Evolutionary conservation across 2,113 vertebrate genomes (phyloP), one percentile per base, ranked within the genome.

Genomic region (Myrmecophaga tridactyla): DNA sequence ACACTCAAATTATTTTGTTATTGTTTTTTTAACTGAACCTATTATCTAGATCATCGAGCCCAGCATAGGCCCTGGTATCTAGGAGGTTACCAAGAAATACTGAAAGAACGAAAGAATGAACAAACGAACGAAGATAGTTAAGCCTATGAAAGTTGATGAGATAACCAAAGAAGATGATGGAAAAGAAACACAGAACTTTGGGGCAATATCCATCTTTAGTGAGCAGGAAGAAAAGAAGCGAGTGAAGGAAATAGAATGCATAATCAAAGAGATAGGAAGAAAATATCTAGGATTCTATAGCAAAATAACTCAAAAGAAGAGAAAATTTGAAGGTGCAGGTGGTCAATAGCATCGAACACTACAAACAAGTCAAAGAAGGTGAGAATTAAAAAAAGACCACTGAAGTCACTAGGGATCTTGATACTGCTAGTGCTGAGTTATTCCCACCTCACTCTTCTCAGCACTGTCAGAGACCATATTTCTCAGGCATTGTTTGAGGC

Each of bases 121-220:
- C 9, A 4, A 63, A 95, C 75, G 10, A 85, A 94, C 31, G 41
- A 89, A 90, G 91, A 77, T 72, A 97, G 56, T 73, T 80, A 82
- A 94, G 87, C 85, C 96, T 90, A 72, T 92, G 89, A 93, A 63
- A 89, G 92, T n/a, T 93, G 76, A 97, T 96, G 96, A 92, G 70
- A 88, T 92, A 90, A 88, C 67, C 82, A 93, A 90, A 94, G 78
- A 94, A 91, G 94, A 63, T 56, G 60, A 97, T 90, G 94, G 84
- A 85, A 70, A n/a, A 95, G 78, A 48, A 75, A 51, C 90, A 93
- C 86, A 96, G 93, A 76, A 86, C 8, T 25, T 4, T 48, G 36
- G 60, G 89, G 51, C 48, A 91, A 72, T 10, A n/a, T 63, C 96
- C 95, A 75, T 63, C 69, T 67, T 58, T 15, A 70, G 63, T 60